Evolutionary conservation across 1,140 invertebrate genomes (phyloP).

Genomic region (Bombus sylvicola): DNA sequence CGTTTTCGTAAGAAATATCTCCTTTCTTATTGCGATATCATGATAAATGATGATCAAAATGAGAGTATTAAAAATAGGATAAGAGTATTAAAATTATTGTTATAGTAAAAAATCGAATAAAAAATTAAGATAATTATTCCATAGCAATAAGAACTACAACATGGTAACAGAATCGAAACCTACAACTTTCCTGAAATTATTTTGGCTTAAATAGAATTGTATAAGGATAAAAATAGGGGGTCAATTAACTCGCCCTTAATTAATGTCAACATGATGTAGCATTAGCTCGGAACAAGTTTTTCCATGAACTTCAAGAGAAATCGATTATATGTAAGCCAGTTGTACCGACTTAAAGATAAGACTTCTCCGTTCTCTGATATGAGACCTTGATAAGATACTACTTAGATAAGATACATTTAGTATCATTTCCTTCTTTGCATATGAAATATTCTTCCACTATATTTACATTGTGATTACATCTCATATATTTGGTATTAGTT

Average conservation of each 20-base stretch:
- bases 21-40: too few species aligned
- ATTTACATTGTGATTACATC: background rate
- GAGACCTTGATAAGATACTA: background rate
- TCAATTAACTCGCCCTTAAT: conserved; percentile 1
- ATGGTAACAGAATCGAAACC: background rate
- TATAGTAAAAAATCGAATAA: too few species aligned
- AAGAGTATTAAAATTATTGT: too few species aligned
- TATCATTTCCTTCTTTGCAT: background rate
- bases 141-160: too few species aligned
- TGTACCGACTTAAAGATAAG: background rate
- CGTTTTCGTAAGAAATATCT: too few species aligned
- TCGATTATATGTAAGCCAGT: background rate
- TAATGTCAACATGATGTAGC: background rate
- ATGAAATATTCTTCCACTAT: background rate
- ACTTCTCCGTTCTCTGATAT: background rate
- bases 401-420: too few species aligned
- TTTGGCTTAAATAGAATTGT: background rate
- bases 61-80: too few species aligned
- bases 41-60: too few species aligned
- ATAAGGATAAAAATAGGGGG: background rate
- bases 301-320: conserved; percentile 17
- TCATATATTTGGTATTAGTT: background rate
- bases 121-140: too few species aligned
- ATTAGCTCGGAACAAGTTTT: background rate
- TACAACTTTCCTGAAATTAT: background rate